Base-by-base conservation (phyloP, 2,888 invertebrate genomes). In the Cryptosula pallasiana region DNA sequence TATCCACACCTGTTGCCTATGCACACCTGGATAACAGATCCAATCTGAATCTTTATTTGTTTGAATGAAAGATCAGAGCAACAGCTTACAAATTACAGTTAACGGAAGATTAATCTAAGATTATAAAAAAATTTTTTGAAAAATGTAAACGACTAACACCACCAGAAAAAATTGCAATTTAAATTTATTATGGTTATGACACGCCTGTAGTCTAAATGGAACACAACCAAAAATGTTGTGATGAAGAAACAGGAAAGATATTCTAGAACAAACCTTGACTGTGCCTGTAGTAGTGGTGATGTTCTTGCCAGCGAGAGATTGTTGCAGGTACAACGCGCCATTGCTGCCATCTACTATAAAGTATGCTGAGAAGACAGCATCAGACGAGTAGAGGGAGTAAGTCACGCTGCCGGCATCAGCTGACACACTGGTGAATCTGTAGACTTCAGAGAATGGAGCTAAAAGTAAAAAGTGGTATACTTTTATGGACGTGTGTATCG, bases 361-460 rank as follows among this genome's bases (percentile, higher is more conserved):
- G 32, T 32, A 63, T 5, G 25, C 63, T 32, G 9, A 13, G 34
- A 63, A 63, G 3, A n/a, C 32, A 2, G 2, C 32, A 34, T 63
- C 63, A 63, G 63, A 63, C n/a, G 20, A 2, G 27, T 27, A 34
- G 2, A 63, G 13, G 32, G 32, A 25, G 63, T 63, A 63, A 2
- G 63, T 63, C 2, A 34, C 9, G 13, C 27, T 20, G 32, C 25
- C 27, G 2, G 3, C 25, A 13, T 5, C 32, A 13, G 13, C 32
- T n/a, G 9, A 5, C 9, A 5, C 63, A 13, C 29, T 32, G 27
- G 29, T 2, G 25, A 63, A 27, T n/a, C n/a, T 20, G 63, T 63
- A 63, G 32, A 63, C 63, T 34, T 27, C 29, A 63, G 63, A 32
- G 63, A 63, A 34, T 34, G 9, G 63, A 13, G 32, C 63, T 63